phyloP scores from a whole-genome alignment of 2,797 vertebrate species.

The Heliangelus exortis region DNA sequence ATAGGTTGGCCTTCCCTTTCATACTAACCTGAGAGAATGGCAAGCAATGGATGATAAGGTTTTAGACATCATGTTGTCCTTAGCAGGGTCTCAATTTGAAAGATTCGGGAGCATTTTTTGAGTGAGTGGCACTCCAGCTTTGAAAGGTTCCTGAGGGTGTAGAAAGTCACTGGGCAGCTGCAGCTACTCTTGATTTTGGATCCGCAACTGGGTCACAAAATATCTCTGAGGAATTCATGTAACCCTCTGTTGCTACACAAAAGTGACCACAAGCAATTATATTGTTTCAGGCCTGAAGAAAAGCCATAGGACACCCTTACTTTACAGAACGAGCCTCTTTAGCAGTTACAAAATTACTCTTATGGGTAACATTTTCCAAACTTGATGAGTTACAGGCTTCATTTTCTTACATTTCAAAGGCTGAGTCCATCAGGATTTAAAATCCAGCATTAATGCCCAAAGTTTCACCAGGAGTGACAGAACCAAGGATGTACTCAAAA shows the following conservation, averaged over 20 bases:
- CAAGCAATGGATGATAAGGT: not conserved
- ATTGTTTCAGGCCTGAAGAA: not conserved
- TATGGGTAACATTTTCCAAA: not conserved
- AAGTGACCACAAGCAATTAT: not conserved
- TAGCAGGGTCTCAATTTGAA: not conserved
- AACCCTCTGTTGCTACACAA: not conserved
- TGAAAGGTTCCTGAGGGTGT: not conserved
- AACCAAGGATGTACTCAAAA: not conserved
- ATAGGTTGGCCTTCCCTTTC: not conserved
- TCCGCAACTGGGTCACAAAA: not conserved
- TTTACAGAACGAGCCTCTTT: not conserved
- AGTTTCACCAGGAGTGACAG: not conserved
- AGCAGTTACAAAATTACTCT: not conserved
- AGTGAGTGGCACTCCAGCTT: not conserved
- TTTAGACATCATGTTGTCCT: accelerated
- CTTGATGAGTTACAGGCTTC: accelerated
- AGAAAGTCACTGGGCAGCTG: not conserved
- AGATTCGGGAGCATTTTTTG: not conserved
- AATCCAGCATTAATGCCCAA: not conserved
- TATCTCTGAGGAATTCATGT: accelerated
- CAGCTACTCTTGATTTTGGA: not conserved
- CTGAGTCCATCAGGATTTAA: not conserved
- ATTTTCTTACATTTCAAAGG: accelerated
- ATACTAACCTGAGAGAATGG: accelerated
- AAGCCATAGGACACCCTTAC: not conserved